Evolutionary conservation across 1,140 invertebrate genomes (phyloP), one percentile per base, ranked within the genome.

Genomic region (Brachionus rubens): DNA sequence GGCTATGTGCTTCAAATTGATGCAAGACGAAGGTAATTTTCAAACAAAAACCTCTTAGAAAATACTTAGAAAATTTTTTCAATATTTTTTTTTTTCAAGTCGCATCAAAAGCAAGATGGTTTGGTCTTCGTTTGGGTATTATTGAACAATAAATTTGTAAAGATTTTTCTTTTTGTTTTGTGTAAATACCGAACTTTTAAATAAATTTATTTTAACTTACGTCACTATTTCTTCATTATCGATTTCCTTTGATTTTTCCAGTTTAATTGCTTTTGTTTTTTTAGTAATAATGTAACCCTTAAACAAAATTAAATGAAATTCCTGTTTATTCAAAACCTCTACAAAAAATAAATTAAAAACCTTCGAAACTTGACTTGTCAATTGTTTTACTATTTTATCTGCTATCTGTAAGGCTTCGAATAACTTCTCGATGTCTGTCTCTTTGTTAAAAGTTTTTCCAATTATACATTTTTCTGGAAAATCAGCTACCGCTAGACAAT

Each of bases 231-330:
- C 88, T 76, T 87, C 82, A 54, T 85, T 81, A 14, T 84, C 86
- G 19, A 85, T 88, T 48, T 89, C 87, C n/a, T 87, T 83, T 59
- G 83, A 82, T 59, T 84, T 84, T 0, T 88, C 87, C 78, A 90
- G 88, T 75, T 88, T 87, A 82, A 94, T 12, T 16, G 46, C 19
- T 30, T 72, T 72, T 48, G 68, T 92, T 82, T 88, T 89, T 81
- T 92, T 93, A 81, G 94, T 91, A 52, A 92, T 89, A 78, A 95
- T 91, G 80, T 89, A 93, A 14, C 92, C 92, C 88, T 91, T 75
- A 41, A 78, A 76, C 68, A 30, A 21, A 50, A 16, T 50, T 26
- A 14, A 28, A 43, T 46, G 4, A 3, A 14, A 30, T 5, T 75
- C 21, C 2, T 19, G n/a, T 21, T 24, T n/a, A n/a, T n/a, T n/a